A percentile compares a stretch with the other conserved stretches of the same genome.
Evolutionary conservation across 2,888 invertebrate species (phyloP).

Genomic region (Drosophila mercatorum): DNA sequence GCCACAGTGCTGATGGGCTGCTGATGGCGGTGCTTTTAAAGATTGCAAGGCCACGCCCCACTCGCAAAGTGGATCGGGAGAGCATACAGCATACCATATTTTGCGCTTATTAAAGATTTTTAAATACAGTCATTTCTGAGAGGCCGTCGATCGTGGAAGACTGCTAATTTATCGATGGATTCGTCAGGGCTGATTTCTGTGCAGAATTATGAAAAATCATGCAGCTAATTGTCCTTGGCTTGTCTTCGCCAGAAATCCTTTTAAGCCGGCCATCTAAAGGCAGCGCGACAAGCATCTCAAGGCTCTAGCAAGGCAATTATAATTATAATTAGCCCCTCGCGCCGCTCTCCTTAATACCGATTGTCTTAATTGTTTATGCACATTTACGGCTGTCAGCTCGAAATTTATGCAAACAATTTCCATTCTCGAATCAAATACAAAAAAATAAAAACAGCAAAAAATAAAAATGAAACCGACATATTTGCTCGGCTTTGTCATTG

Average conservation of each 20-base stretch:
- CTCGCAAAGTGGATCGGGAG: constrained; percentile 38
- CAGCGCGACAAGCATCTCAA: constrained; percentile 9
- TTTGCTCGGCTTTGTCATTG: constrained; percentile 69
- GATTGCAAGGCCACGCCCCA: constrained; percentile 12
- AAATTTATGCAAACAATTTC: constrained; percentile 71
- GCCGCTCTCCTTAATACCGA: constrained; percentile 32
- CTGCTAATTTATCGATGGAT: constrained; percentile 70
- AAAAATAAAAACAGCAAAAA: constrained; percentile 26
- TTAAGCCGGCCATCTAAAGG: constrained; percentile 50
- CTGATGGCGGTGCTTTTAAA: constrained; percentile 59
- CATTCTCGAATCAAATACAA: constrained; percentile 28
- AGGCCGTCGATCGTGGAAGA: constrained; percentile 33
- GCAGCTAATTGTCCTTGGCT: constrained; percentile 59
- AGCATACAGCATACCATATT: constrained; percentile 50
- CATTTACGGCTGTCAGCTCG: constrained; percentile 65
- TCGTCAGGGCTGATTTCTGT: constrained; percentile 64
- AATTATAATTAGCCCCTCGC: constrained; percentile 48
- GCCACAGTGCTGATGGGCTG: constrained; percentile 26
- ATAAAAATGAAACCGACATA: constrained; percentile 41
- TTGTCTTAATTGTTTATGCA: constrained; percentile 66
- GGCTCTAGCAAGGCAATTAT: constrained; percentile 16
- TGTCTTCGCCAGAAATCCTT: constrained; percentile 63
- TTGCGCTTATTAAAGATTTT: constrained; percentile 77
- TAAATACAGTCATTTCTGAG: constrained; percentile 75
- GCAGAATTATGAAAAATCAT: constrained; percentile 72